Evolutionary conservation across 2,888 invertebrate genomes (phyloP), one percentile per base, ranked within the genome.

Genomic region (Calameuta filiformis): DNA sequence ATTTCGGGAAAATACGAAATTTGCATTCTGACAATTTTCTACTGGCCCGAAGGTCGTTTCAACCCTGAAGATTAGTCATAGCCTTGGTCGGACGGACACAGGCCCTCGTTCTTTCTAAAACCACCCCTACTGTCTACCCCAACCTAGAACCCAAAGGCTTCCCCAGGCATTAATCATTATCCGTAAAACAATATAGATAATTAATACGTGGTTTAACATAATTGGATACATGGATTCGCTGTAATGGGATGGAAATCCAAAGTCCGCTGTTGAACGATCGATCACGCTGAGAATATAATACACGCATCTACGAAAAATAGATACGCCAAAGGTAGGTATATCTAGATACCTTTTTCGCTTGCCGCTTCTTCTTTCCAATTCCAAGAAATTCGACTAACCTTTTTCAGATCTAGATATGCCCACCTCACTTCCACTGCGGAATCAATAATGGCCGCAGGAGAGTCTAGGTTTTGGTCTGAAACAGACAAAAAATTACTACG

Each of bases 121-220:
- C 40, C 73, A 73, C 77, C 73, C 77, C 37, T n/a, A 77, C 68
- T 73, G 77, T 68, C 77, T 31, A 15, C 31, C 34, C 68, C 73
- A 68, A 30, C 73, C 12, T 34, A 23, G 35, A 33, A 69, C 75
- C 40, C 75, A 34, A 77, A 77, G 75, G 69, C 69, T 77, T 75
- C 40, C 40, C 40, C 23, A 23, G 80, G 81, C 86, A 88, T 89
- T 87, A 87, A 87, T 89, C 87, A 89, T 83, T 82, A 87, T 83
- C 81, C 85, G 82, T 86, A 87, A 88, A 88, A 87, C 86, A 87
- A 86, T 88, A 83, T 80, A 81, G 85, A 86, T 88, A 89, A 89
- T 87, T 89, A 87, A 88, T 89, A 88, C 83, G 85, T 81, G 86
- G 85, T 87, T 87, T 87, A 84, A 85, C 85, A 85, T 88, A 88